Evolutionary conservation across 2,797 vertebrate species (phyloP).

Genomic region (Poecilia velifera): DNA sequence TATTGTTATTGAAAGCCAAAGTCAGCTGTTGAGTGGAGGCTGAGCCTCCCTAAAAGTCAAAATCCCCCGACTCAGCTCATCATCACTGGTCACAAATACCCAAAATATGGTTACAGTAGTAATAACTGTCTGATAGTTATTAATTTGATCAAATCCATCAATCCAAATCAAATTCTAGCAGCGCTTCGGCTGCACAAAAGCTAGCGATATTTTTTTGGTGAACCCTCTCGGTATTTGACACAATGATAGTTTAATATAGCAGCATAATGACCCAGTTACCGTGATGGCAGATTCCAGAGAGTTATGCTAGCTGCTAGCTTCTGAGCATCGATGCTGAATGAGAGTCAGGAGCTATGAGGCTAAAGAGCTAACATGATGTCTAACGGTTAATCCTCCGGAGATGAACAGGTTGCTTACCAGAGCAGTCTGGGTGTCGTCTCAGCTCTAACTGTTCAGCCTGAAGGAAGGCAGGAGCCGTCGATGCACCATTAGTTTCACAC

Average conservation of each 20-base stretch:
- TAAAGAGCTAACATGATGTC: neutral
- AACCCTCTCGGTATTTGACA: neutral
- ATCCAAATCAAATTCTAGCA: neutral
- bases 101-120: neutral
- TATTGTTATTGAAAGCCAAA: neutral
- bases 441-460: neutral
- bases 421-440: neutral
- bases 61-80: too few relatives aligned
- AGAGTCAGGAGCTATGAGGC: neutral
- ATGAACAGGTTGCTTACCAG: constrained; percentile 1
- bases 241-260: neutral
- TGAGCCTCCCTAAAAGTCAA: neutral
- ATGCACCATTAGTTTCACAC: neutral
- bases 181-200: neutral
- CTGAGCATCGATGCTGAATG: neutral
- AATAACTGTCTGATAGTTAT: neutral
- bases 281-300: neutral
- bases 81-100: neutral
- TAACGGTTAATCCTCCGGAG: neutral
- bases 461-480: neutral
- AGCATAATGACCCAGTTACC: neutral
- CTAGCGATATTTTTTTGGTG: neutral
- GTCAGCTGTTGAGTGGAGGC: too few relatives aligned
- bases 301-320: neutral
- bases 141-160: neutral